Evolutionary conservation across 2,888 invertebrate species (phyloP), one percentile per base, ranked within the genome.

Genomic region (Mantis religiosa): DNA sequence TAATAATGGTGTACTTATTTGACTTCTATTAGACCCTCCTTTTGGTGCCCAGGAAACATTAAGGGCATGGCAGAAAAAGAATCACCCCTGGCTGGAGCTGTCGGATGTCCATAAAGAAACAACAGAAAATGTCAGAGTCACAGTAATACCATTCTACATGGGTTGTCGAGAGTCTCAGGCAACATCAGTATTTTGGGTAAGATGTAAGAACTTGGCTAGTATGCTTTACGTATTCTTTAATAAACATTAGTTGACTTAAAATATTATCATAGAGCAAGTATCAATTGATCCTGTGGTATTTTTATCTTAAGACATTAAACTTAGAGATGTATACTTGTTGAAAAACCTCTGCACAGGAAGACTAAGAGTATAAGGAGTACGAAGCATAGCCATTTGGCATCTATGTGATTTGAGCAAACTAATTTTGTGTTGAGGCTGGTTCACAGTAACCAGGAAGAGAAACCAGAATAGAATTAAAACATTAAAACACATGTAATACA

Each of bases 121-220:
- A 0, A 99, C 99, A 0, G 99, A 99, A 93, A 97, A 97, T 92
- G 96, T 99, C 90, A 95, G 99, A 87, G 98, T 99, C 82, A 99
- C 99, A 20, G 99, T 99, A 89, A 99, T 99, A 93, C 99, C 99
- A 0, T 99, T 99, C 94, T 99, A 98, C 92, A 98, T 99, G 98
- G 99, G 99, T 81, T 98, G 97, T 92, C 95, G 98, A 89, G 98
- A 98, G 93, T 97, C 97, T 84, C 98, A 98, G 92, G 97, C 97
- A 89, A 97, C 97, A 30, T 97, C 97, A 82, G 98, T 98, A 0
- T 98, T 98, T 93, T 99, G 98, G 98, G 97, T 97, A 93, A 93
- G 93, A 90, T n/a, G 47, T 14, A 71, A 25, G 41, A 41, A 34
- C 4, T 54, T 14, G 2, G 54, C 54, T 54, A 20, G 4, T 15